A percentile compares a stretch with the other conserved stretches of the same genome.
These are phyloP conservation scores for Nothura maculosa DNA, from an alignment of 2,797 vertebrate genomes.

Conservation along the genomic window DNA sequence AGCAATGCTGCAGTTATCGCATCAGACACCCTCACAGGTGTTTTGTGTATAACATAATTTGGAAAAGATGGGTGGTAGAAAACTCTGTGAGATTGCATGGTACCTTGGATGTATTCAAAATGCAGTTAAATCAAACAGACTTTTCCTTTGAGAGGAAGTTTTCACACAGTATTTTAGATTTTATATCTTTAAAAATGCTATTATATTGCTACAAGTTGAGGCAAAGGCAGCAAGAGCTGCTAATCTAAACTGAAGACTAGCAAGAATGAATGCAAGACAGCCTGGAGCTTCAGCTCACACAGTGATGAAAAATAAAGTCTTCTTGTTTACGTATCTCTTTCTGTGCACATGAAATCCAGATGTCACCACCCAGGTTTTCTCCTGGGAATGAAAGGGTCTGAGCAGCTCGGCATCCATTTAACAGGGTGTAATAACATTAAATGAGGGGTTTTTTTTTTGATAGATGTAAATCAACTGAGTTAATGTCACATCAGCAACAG, in stretches of 20 bases:
- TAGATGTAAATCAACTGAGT: background rate
- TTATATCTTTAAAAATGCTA: too few species aligned
- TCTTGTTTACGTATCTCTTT: background rate
- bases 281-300: background rate
- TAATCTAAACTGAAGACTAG: background rate
- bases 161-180: background rate
- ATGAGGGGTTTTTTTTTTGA: background rate
- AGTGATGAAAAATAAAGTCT: background rate
- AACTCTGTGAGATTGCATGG: background rate
- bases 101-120: background rate
- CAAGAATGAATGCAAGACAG: too few species aligned
- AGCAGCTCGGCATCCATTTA: background rate
- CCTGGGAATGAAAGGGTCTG: background rate
- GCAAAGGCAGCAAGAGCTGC: background rate
- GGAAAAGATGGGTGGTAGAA: background rate
- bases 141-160: background rate
- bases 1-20: background rate
- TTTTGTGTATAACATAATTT: background rate
- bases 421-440: background rate
- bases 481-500: background rate
- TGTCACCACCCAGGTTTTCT: background rate
- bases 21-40: background rate
- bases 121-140: background rate
- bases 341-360: slow-evolving; percentile 1
- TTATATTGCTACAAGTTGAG: background rate